Base-by-base conservation (phyloP, 2,797 vertebrate genomes). In the Catostomus latipinnis region DNA sequence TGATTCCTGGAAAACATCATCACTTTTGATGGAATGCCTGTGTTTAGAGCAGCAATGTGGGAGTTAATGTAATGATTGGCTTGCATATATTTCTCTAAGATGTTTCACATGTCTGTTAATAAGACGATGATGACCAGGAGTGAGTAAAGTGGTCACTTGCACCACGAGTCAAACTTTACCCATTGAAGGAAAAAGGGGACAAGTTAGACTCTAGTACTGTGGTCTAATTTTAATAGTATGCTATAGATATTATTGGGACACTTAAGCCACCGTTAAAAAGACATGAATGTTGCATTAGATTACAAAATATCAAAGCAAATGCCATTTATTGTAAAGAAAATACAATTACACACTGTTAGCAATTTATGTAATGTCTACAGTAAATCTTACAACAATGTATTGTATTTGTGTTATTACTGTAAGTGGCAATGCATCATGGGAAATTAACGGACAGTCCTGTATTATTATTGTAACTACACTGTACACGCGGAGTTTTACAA, bases 161-260 rank as follows among this genome's bases (percentile, higher is more conserved):
- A 65, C 43, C 43, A 65, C 7, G 7, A 65, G 13, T 14, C 62
- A 46, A 65, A n/a, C 43, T 46, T n/a, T 46, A 6, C 6, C 45
- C 4, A n/a, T 48, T 65, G 46, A 65, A 65, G 2, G 6, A 4
- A n/a, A 45, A 12, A 45, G 34, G 9, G 61, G 34, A 63, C 22
- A 63, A 63, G 13, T 43, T 63, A 46, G 12, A 11, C 45, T 6
- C 58, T 34, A 52, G 58, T 69, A 69, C 69, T 10, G 70, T 78
- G 46, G 68, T n/a, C 70, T 48, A 62, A 53, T 49, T 70, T 69
- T 78, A 78, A 74, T 74, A 71, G 62, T 43, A n/a, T 63, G 61
- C 12, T 46, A 63, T 8, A 71, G 10, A 69, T 34, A 53, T 8
- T 34, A 34, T 34, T 34, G 34, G 34, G 34, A 13, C 61, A 56